These are phyloP conservation scores for Arizona elegans DNA, from an alignment of 2,113 vertebrate genomes.

Conservation along the genomic window DNA sequence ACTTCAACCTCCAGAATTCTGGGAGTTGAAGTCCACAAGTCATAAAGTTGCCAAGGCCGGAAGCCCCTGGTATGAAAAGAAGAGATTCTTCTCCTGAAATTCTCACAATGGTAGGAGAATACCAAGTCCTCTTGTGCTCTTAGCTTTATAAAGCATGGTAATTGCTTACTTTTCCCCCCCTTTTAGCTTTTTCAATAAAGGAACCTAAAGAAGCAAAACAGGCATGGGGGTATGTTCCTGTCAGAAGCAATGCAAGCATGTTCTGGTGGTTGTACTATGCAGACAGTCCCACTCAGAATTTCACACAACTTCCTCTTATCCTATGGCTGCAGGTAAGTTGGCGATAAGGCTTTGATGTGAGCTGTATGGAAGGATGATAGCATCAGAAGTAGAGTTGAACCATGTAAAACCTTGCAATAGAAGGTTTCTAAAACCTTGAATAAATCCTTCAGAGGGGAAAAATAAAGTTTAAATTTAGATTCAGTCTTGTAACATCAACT, in stretches of 20 bases:
- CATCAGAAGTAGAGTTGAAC: background rate
- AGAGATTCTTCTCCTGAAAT: background rate
- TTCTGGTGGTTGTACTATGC: conserved; percentile 98
- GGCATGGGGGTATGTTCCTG: conserved; percentile 84
- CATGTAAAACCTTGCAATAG: background rate
- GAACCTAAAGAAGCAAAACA: conserved; percentile 65
- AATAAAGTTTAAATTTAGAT: background rate
- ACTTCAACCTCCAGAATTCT: background rate
- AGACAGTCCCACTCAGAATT: conserved; percentile 66
- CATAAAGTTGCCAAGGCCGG: background rate
- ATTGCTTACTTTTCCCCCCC: background rate
- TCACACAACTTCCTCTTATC: conserved; percentile 81
- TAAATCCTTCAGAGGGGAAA: background rate
- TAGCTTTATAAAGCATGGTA: background rate
- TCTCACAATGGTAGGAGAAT: background rate
- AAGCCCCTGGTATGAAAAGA: background rate
- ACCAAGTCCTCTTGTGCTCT: background rate
- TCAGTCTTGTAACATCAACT: background rate
- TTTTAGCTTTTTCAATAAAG: conserved; percentile 54
- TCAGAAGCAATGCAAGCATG: conserved; percentile 87
- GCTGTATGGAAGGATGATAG: too few relatives aligned
- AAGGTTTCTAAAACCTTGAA: background rate
- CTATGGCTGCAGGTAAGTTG: conserved; percentile 93
- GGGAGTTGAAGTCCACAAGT: background rate
- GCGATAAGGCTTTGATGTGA: background rate